phyloP scores from a whole-genome alignment of 2,888 invertebrate genomes.

The Alentia gelatinosa region DNA sequence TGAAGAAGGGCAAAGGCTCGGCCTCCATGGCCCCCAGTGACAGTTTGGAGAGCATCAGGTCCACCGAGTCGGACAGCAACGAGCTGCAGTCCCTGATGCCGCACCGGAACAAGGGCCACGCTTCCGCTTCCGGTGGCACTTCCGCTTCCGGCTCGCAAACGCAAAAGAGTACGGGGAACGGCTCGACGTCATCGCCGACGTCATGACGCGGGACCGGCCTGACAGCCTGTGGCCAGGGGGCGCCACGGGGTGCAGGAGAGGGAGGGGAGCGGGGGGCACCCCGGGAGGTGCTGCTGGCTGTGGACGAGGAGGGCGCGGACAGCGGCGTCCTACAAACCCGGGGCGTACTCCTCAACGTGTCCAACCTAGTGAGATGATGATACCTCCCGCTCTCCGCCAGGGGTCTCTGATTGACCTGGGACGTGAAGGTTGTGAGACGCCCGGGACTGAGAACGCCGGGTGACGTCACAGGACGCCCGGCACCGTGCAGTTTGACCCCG shows the following conservation, averaged over 20 bases:
- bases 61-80: constrained; percentile 47
- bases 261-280: neutral
- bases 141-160: neutral
- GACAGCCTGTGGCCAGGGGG: neutral
- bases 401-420: too few species aligned
- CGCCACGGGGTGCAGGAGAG: neutral
- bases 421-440: too few species aligned
- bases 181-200: neutral
- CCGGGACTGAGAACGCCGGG: too few species aligned
- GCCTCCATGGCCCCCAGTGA: neutral
- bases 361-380: neutral
- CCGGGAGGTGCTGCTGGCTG: neutral
- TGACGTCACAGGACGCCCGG: too few species aligned
- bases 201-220: neutral
- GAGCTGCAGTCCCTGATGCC: constrained; percentile 55
- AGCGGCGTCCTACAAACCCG: neutral
- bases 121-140: too few species aligned
- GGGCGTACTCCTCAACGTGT: neutral
- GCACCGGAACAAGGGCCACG: neutral
- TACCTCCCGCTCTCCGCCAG: too few species aligned
- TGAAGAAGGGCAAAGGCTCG: neutral
- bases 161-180: neutral
- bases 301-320: neutral
- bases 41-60: constrained; percentile 55
- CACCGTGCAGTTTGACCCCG: too few species aligned